Conservation (phyloP, 2,888 invertebrate genomes). For the Oxystoma pomonae region DNA sequence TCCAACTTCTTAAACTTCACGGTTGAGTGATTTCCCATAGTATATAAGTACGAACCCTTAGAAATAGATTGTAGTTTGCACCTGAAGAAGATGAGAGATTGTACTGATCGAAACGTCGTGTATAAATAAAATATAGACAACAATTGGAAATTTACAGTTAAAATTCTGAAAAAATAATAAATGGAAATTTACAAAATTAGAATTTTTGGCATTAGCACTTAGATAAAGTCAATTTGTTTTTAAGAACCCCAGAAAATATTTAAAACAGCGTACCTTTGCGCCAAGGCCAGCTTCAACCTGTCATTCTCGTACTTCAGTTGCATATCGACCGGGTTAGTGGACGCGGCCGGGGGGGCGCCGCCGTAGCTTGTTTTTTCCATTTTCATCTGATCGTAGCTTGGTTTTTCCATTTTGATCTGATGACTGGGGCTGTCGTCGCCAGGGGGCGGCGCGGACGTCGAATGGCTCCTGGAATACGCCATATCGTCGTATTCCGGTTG, state of each 20-base stretch:
- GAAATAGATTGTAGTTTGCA: no score
- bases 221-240: background rate
- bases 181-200: no score
- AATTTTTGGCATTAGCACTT: no score
- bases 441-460: slow-evolving; percentile 47
- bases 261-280: slow-evolving; percentile 73
- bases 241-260: background rate
- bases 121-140: no score
- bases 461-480: slow-evolving; percentile 61
- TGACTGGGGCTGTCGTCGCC: slow-evolving; percentile 64
- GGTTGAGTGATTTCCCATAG: no score
- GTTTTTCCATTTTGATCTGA: slow-evolving; percentile 48
- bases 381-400: slow-evolving; percentile 57
- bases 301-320: slow-evolving; percentile 97
- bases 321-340: slow-evolving; percentile 60
- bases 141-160: no score
- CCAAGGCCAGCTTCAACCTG: slow-evolving; percentile 88
- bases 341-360: slow-evolving; percentile 20
- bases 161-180: no score
- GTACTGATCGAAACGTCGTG: no score
- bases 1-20: no score
- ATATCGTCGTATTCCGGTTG: slow-evolving; percentile 41
- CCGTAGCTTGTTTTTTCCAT: slow-evolving; percentile 38
- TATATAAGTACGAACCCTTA: no score
- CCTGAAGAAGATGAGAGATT: no score